Percentiles rank a stretch among this genome's conserved stretches.
Evolutionary conservation across 1,140 invertebrate species (phyloP).

Genomic region (Pogonomyrmex barbatus): DNA sequence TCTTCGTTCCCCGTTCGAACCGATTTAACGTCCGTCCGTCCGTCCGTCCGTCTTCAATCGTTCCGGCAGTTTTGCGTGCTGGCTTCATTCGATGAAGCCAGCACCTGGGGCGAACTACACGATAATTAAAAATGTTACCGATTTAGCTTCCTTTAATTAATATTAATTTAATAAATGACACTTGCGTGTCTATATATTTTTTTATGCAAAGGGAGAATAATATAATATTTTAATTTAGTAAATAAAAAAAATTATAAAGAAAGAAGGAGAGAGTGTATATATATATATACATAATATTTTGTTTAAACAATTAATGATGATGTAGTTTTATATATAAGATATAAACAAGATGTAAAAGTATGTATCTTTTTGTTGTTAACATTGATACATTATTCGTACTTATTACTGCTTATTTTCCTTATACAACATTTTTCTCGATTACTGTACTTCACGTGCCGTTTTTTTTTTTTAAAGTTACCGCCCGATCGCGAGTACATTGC

Average conservation of each 20-base stretch:
- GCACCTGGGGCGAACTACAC: neutral
- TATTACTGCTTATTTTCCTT: neutral
- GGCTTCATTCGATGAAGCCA: neutral
- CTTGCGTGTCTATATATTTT: neutral
- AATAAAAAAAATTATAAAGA: neutral
- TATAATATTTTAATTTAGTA: neutral
- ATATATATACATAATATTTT: neutral
- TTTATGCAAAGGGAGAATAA: neutral
- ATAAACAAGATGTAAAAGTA: neutral
- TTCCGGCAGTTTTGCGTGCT: conserved; percentile 60
- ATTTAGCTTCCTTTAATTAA: neutral
- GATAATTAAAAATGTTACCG: neutral
- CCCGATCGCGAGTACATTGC: conserved; percentile 8
- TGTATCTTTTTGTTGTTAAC: neutral
- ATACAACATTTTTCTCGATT: neutral
- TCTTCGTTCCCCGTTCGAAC: conserved; percentile 5
- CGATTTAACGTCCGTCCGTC: neutral
- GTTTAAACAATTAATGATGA: neutral
- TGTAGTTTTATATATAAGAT: neutral
- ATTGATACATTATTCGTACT: neutral
- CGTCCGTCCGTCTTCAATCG: neutral
- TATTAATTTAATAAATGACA: neutral
- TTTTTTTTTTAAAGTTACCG: conserved; percentile 15
- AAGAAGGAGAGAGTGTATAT: neutral
- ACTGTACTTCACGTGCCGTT: conserved; percentile 15